Evolutionary conservation across 2,888 invertebrate species (phyloP).

Genomic region (Mellilla xanthometata): DNA sequence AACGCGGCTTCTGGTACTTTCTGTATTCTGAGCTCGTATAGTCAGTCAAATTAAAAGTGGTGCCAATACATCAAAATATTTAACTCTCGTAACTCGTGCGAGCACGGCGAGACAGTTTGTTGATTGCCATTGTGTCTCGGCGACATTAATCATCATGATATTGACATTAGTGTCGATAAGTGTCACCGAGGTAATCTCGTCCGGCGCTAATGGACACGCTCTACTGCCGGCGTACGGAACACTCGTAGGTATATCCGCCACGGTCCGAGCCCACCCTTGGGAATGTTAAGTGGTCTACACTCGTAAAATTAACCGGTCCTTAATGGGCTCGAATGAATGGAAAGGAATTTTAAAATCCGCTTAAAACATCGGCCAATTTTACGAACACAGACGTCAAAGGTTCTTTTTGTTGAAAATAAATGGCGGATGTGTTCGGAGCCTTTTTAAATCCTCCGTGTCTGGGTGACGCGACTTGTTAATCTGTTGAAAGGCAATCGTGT

Average conservation of each 20-base stretch:
- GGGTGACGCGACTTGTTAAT: conserved; percentile 45
- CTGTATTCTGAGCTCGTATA: too few relatives aligned
- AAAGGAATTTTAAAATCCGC: conserved; percentile 59
- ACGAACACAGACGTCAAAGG: conserved; percentile 34
- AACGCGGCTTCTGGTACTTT: too few relatives aligned
- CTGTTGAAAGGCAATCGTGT: conserved; percentile 62
- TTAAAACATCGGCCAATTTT: conserved; percentile 45
- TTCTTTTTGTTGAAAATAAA: conserved; percentile 35
- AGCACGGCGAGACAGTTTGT: conserved; percentile 3
- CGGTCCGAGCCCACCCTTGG: conserved; percentile 57
- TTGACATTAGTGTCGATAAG: conserved; percentile 48
- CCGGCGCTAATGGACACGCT: conserved; percentile 66
- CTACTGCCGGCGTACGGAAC: conserved; percentile 51
- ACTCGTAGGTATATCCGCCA: conserved; percentile 58
- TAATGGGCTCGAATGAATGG: conserved; percentile 55
- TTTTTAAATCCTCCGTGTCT: conserved; percentile 29
- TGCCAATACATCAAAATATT: background rate
- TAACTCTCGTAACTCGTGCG: conserved; percentile 9
- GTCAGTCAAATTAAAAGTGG: background rate
- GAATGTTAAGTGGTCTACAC: conserved; percentile 59
- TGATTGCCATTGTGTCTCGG: conserved; percentile 23
- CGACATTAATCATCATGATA: conserved; percentile 44
- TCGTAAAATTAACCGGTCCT: conserved; percentile 63
- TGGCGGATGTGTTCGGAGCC: conserved; percentile 35
- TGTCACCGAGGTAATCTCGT: conserved; percentile 54